These are phyloP conservation scores for Rostratula benghalensis DNA, from an alignment of 2,113 vertebrate genomes.

Conservation along the genomic window DNA sequence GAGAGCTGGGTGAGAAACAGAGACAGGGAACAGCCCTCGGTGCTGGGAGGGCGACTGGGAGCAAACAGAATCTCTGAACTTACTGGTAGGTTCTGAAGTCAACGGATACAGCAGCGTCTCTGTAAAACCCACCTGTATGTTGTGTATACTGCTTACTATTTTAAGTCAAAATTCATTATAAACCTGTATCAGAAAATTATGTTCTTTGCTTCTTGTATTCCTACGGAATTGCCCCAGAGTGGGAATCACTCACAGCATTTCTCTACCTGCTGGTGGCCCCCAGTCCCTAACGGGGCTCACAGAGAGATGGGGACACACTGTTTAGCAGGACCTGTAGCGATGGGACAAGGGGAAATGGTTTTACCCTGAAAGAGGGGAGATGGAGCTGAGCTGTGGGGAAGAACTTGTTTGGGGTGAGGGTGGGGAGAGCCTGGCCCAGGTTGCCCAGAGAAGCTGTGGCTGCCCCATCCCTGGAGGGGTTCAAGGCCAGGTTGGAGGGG, in stretches of 20 bases:
- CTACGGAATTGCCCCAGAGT: not conserved
- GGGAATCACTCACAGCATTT: fast-evolving
- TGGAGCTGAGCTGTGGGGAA: not conserved
- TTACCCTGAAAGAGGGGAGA: not conserved
- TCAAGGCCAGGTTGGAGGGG: not conserved
- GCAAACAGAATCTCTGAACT: conserved; percentile 9
- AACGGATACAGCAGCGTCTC: not conserved
- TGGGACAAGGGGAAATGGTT: not conserved
- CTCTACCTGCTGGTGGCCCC: not conserved
- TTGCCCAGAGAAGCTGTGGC: not conserved
- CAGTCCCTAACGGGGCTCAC: not conserved
- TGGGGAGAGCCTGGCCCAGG: not conserved
- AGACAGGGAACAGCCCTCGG: not conserved
- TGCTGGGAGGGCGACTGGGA: not conserved
- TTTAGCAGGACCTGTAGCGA: not conserved
- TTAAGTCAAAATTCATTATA: conserved; percentile 71
- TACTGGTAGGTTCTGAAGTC: conserved; percentile 26
- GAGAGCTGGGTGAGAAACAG: not conserved
- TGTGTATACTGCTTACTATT: conserved; percentile 77
- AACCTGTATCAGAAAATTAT: conserved; percentile 52
- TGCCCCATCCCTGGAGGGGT: not conserved
- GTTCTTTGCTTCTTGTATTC: conserved; percentile 37
- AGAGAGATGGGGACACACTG: not conserved
- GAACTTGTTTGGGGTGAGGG: not conserved
- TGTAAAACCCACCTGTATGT: conserved; percentile 65